Evolutionary conservation across 1,140 invertebrate species (phyloP).

Genomic region (Drosophila santomea): DNA sequence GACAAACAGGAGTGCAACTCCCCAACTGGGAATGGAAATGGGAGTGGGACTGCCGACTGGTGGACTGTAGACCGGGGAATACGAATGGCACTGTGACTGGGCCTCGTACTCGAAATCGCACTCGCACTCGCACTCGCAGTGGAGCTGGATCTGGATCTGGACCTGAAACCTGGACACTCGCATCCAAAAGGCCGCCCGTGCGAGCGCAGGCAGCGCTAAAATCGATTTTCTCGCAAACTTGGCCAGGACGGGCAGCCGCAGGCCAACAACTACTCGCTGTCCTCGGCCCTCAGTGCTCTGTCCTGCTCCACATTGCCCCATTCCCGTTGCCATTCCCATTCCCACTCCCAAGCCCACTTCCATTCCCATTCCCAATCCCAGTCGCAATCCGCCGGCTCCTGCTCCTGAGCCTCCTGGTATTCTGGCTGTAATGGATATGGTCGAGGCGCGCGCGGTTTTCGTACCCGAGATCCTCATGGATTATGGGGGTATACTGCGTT

Average conservation of each 20-base stretch:
- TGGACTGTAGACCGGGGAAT: constrained; percentile 5
- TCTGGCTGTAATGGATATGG: constrained; percentile 58
- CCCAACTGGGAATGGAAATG: constrained; percentile 33
- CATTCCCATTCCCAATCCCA: constrained; percentile 9
- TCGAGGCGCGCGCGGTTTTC: constrained; percentile 48
- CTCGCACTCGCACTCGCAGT: background rate
- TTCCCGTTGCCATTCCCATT: constrained; percentile 13
- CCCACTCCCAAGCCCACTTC: constrained; percentile 7
- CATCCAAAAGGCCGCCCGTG: constrained; percentile 54
- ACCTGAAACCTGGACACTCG: constrained; percentile 45
- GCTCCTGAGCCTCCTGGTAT: constrained; percentile 22
- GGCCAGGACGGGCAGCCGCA: constrained; percentile 52
- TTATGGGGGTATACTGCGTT: constrained; percentile 24
- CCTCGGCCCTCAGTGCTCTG: constrained; percentile 33
- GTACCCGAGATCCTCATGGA: constrained; percentile 17
- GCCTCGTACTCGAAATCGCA: constrained; percentile 17
- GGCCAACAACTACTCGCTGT: constrained; percentile 54
- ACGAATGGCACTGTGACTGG: constrained; percentile 30
- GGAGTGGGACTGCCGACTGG: constrained; percentile 7
- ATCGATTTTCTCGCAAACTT: constrained; percentile 82
- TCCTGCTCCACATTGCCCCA: constrained; percentile 24
- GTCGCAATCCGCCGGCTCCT: background rate
- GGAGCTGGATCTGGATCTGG: constrained; percentile 31
- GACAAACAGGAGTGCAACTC: constrained; percentile 37
- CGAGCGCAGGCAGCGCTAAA: constrained; percentile 56